These are phyloP conservation scores for Physeter macrocephalus DNA, from an alignment of 2,113 vertebrate species.

Conservation along the genomic window DNA sequence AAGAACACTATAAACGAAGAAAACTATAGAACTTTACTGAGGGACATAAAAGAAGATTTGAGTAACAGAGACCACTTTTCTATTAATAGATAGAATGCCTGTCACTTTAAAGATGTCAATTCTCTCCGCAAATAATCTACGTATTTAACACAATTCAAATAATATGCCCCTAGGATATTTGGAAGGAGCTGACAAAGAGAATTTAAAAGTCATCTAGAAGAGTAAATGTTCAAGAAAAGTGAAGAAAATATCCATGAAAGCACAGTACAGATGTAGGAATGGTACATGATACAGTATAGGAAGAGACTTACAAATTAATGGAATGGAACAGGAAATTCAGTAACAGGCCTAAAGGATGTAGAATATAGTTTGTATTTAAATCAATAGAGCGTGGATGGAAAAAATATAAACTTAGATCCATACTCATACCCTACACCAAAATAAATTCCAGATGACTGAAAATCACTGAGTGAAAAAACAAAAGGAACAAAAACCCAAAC, in stretches of 20 bases:
- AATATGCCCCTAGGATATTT: neutral
- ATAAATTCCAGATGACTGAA: neutral
- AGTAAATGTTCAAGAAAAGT: neutral
- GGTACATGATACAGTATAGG: neutral
- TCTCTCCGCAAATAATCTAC: neutral
- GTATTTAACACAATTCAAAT: neutral
- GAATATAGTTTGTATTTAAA: neutral
- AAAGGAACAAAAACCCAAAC: neutral
- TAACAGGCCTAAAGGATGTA: neutral
- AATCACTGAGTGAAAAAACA: neutral
- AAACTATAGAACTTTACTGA: too few relatives aligned
- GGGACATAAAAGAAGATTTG: neutral
- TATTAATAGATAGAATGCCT: neutral
- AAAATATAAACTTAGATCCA: neutral
- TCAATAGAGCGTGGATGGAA: neutral
- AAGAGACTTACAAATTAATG: neutral
- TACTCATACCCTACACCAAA: neutral
- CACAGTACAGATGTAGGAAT: neutral
- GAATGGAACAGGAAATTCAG: neutral
- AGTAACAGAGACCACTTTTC: neutral
- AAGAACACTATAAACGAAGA: neutral
- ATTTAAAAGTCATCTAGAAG: neutral
- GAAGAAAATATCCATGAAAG: neutral
- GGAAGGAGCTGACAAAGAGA: neutral
- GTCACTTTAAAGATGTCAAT: neutral